Base-by-base conservation (phyloP, 2,797 vertebrate genomes). In the Phrynocephalus forsythii region DNA sequence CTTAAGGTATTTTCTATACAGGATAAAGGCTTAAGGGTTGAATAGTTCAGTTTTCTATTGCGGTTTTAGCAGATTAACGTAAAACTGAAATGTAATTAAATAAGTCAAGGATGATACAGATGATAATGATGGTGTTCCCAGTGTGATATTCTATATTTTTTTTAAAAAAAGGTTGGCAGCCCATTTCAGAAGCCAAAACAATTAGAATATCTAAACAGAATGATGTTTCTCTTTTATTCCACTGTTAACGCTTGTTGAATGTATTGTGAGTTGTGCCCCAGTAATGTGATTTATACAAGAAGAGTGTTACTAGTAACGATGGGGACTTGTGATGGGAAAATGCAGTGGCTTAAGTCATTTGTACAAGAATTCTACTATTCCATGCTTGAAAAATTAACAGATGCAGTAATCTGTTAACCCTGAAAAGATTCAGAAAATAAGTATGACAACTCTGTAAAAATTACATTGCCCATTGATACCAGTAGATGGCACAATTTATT, bases 41-140 rank as follows among this genome's bases (percentile, higher is more conserved):
- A 90, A 83, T 86, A 88, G 88, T 92, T 95, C 87, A 89, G 84
- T 83, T 93, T 92, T 89, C 86, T 87, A 88, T 87, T 0, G 9
- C 93, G 83, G 92, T 95, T 90, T 94, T 90, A 94, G 92, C 90
- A 92, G 92, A 94, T 89, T 93, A 91, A 93, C 87, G 87, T 90
- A 92, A 95, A 93, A 95, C 88, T 88, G 83, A 91, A 92, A 89
- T 82, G 84, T 93, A 90, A 94, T 86, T 94, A 94, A 84, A 91
- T 94, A 93, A 90, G 95, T 95, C 97, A 95, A 94, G 97, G 97
- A 97, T 97, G 96, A 97, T 89, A 94, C 90, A 96, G 95, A 95
- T 96, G 96, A 93, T 95, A 92, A 87, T 82, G 92, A 93, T 79
- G 86, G 73, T 87, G 85, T 92, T 91, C 94, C 86, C 89, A 89